Percentiles rank a stretch among this genome's conserved stretches.
phyloP scores from a whole-genome alignment of 2,113 vertebrate genomes.

The Rhinoderma darwinii region DNA sequence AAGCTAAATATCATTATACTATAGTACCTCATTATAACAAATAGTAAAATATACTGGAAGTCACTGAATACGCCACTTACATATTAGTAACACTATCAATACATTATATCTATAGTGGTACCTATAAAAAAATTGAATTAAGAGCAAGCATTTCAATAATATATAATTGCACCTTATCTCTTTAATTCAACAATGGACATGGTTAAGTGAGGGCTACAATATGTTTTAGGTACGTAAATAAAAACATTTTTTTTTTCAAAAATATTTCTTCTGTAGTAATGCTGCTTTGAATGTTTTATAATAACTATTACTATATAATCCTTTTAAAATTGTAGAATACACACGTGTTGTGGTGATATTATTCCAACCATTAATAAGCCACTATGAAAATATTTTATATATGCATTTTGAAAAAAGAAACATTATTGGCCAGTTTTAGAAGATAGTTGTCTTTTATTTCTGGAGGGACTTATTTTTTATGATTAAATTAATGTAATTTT shows the following conservation, averaged over 20 bases:
- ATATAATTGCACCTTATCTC: conserved; percentile 33
- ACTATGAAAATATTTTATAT: conserved; percentile 47
- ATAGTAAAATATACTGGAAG: conserved; percentile 13
- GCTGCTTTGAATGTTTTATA: conserved; percentile 46
- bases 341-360: not conserved
- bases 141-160: conserved; percentile 20
- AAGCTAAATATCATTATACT: conserved; percentile 3
- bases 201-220: not conserved
- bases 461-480: conserved; percentile 25
- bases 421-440: conserved; percentile 44
- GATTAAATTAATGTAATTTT: conserved; percentile 45
- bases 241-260: not conserved
- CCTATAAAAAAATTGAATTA: not conserved
- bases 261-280: conserved; percentile 37
- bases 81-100: not conserved
- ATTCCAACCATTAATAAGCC: conserved; percentile 48
- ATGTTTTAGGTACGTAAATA: conserved; percentile 35
- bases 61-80: not conserved
- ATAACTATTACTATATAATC: conserved; percentile 19
- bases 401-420: conserved; percentile 4
- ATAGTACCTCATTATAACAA: conserved; percentile 12
- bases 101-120: conserved; percentile 21
- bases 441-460: conserved; percentile 26
- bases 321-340: not conserved
- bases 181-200: not conserved